Percentiles rank a stretch among this genome's conserved stretches.
Conservation (phyloP, 1,140 invertebrate genomes). For the Latrodectus geometricus region DNA sequence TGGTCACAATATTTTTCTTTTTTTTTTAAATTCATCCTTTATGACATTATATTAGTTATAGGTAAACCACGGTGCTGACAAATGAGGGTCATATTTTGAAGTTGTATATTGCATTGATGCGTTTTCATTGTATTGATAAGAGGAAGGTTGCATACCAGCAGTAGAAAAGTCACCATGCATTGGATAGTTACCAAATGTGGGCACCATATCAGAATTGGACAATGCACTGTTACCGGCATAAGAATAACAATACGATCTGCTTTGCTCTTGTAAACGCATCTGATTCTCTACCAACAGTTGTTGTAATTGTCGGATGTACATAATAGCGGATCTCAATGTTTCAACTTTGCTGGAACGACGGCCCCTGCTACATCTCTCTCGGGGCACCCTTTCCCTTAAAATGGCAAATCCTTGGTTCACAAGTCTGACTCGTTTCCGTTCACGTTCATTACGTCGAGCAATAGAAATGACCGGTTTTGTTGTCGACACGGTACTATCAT, state of each 20-base stretch:
- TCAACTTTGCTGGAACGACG: slow-evolving; percentile 92
- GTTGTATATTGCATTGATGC: background rate
- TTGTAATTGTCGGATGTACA: slow-evolving; percentile 89
- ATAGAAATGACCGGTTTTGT: slow-evolving; percentile 17
- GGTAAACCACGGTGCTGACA: slow-evolving; percentile 15
- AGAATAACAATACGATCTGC: background rate
- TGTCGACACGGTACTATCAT: background rate
- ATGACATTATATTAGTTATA: background rate
- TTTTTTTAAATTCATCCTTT: too few species aligned
- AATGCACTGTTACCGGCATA: background rate
- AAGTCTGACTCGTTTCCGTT: slow-evolving; percentile 70
- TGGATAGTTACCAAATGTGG: background rate
- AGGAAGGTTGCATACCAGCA: background rate
- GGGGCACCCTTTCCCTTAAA: slow-evolving; percentile 84
- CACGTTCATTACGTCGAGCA: slow-evolving; percentile 69
- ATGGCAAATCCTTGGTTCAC: slow-evolving; percentile 88
- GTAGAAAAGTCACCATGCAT: background rate
- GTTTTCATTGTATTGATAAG: background rate
- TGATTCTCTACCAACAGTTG: slow-evolving; percentile 74
- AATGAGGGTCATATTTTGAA: slow-evolving; percentile 8
- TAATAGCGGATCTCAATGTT: slow-evolving; percentile 90
- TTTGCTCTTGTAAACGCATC: slow-evolving; percentile 1
- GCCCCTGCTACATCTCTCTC: slow-evolving; percentile 77
- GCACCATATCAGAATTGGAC: background rate
- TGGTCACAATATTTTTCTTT: too few species aligned